Percentiles rank a stretch among this genome's conserved stretches.
Evolutionary conservation across 2,797 vertebrate species (phyloP).

Genomic region (Hemitrygon akajei): DNA sequence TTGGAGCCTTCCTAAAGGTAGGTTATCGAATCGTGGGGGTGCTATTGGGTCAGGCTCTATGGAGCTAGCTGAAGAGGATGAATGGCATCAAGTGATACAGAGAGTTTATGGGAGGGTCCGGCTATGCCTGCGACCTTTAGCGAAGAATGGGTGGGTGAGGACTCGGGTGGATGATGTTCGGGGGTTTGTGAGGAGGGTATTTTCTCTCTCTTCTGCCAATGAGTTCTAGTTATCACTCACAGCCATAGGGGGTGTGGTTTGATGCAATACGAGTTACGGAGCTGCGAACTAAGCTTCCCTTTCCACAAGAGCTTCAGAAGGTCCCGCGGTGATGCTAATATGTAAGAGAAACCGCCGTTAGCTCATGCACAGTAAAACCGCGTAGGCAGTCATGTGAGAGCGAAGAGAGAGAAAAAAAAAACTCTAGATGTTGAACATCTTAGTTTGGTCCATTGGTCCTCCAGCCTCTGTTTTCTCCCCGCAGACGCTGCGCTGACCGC

Average conservation of each 20-base stretch:
- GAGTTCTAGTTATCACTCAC: background rate
- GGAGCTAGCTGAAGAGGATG: too few relatives aligned
- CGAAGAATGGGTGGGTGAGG: too few relatives aligned
- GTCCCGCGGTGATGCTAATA: background rate
- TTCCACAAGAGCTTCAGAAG: background rate
- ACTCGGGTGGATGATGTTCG: background rate
- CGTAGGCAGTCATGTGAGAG: background rate
- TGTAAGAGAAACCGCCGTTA: background rate
- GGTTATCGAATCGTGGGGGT: too few relatives aligned
- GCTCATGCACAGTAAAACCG: background rate
- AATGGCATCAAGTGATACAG: too few relatives aligned
- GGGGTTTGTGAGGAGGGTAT: background rate
- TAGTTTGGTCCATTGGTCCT: too few relatives aligned
- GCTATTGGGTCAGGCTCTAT: too few relatives aligned
- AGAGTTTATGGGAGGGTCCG: too few relatives aligned
- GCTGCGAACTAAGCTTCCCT: background rate
- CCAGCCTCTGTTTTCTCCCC: too few relatives aligned
- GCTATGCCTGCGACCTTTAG: background rate
- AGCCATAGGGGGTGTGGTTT: too few relatives aligned
- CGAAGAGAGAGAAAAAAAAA: too few relatives aligned
- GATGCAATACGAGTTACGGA: background rate
- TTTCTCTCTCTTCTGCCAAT: background rate
- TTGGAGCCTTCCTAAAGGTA: conserved; percentile 11
- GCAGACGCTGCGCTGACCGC: too few relatives aligned
- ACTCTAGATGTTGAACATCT: too few relatives aligned